phyloP scores from a whole-genome alignment of 2,113 vertebrate genomes.

The Carassius carassius region DNA sequence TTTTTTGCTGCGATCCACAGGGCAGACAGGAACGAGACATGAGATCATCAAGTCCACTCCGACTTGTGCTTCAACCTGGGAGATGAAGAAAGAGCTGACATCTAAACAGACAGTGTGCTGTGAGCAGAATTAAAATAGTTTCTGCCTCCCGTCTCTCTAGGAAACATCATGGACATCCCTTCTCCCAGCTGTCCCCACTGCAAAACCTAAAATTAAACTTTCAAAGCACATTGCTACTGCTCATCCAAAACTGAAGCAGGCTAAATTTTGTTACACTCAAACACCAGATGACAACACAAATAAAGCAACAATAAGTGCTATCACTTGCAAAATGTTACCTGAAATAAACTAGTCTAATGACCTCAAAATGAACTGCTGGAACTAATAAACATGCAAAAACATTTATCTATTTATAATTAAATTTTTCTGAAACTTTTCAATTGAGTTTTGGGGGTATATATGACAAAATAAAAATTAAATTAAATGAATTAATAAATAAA shows the following conservation, averaged over 20 bases:
- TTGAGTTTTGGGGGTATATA: not conserved
- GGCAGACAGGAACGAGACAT: constrained; percentile 2
- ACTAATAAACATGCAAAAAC: no score
- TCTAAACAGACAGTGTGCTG: constrained; percentile 38
- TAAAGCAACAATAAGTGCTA: no score
- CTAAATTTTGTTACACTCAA: no score
- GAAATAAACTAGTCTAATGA: no score
- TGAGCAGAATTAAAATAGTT: constrained; percentile 47
- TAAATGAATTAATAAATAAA: not conserved
- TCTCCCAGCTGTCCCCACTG: constrained; percentile 26
- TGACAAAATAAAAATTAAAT: not conserved
- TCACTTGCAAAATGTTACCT: no score
- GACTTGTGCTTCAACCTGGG: not conserved
- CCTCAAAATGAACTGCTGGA: no score
- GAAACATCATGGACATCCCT: constrained; percentile 12
- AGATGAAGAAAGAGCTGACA: constrained; percentile 38
- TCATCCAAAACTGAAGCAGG: constrained; percentile 15
- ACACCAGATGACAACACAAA: no score
- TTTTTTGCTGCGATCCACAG: not conserved
- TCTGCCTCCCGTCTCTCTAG: constrained; percentile 15
- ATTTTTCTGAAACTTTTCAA: not conserved
- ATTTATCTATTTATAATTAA: not conserved
- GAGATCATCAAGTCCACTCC: constrained; percentile 22
- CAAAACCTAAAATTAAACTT: constrained; percentile 42
- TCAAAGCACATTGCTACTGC: constrained; percentile 17